These are phyloP conservation scores for Semaprochilodus insignis DNA, from an alignment of 2,797 vertebrate genomes.

Conservation along the genomic window DNA sequence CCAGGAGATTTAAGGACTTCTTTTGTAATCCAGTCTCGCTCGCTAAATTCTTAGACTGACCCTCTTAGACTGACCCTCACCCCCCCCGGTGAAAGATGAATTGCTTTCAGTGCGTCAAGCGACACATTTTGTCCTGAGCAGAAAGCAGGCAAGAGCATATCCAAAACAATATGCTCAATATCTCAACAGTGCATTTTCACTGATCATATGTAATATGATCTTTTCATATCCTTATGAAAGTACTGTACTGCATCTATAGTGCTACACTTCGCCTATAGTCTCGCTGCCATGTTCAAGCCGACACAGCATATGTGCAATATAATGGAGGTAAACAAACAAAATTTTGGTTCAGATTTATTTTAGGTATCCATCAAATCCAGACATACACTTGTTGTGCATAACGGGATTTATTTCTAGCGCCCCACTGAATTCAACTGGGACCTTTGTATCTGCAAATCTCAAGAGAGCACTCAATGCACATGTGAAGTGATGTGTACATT, in stretches of 20 bases:
- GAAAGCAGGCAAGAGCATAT: constrained; percentile 17
- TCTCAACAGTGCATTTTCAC: constrained; percentile 32
- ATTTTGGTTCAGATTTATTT: constrained; percentile 13
- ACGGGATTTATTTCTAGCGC: too few species aligned
- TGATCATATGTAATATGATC: constrained; percentile 13
- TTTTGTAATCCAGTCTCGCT: background rate
- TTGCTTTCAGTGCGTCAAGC: constrained; percentile 18
- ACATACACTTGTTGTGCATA: background rate
- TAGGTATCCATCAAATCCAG: background rate
- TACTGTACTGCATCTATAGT: constrained; percentile 14
- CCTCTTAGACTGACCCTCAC: constrained; percentile 30
- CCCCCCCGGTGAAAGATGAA: constrained; percentile 5
- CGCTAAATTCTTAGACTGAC: constrained; percentile 12
- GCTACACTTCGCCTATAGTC: constrained; percentile 22
- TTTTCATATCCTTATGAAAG: constrained; percentile 19
- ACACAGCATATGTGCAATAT: constrained; percentile 27
- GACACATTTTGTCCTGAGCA: constrained; percentile 40
- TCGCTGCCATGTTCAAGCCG: background rate
- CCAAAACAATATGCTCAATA: constrained; percentile 27
- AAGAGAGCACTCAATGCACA: background rate
- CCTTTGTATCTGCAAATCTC: background rate
- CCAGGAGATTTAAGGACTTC: background rate
- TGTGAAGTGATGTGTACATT: background rate
- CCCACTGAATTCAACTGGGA: background rate
- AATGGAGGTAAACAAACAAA: constrained; percentile 3